Evolutionary conservation across 2,888 invertebrate species (phyloP), one percentile per base, ranked within the genome.

Genomic region (Melanchra persicariae): DNA sequence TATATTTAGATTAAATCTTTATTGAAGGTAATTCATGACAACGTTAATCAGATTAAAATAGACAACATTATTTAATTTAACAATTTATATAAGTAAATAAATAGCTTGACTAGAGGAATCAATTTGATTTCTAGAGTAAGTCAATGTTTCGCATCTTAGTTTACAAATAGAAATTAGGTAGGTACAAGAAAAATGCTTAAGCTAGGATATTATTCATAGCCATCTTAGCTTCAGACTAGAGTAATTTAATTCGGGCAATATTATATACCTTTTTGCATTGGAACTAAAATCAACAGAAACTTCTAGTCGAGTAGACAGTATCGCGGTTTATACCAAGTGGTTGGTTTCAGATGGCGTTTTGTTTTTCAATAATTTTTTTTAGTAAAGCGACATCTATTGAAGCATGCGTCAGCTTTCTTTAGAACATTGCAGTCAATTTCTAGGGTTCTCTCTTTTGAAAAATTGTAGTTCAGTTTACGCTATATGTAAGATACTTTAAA

Each of bases 381-480:
- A 43, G 10, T n/a, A 43, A 34, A 45, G 51, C 0, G 47, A 61
- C 47, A 64, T 61, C 63, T 61, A 15, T 45, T 54, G 22, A 26
- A 12, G 0, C 0, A 10, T 1, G 30, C 12, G 12, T 2, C 19
- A 71, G 15, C 10, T 60, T 37, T 40, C 4, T 24, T 26, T 1
- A 24, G 10, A 57, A 26, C 51, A 47, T 17, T 34, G 1, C 1
- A 40, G 26, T 37, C 1, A 10, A 15, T 26, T 34, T 7, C 34
- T 12, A 34, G 24, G 10, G 54, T 45, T 43, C 26, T 47, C 62
- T 43, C 10, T 54, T 51, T 40, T 55, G 54, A 70, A 45, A 77
- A 68, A 73, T 10, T 57, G 8, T 37, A 24, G 22, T 69, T 57
- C 49, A 30, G 15, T 26, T 62, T 61, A 62, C 24, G 22, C 40